phyloP scores from a whole-genome alignment of 2,797 vertebrate species.

The Lerista edwardsae region DNA sequence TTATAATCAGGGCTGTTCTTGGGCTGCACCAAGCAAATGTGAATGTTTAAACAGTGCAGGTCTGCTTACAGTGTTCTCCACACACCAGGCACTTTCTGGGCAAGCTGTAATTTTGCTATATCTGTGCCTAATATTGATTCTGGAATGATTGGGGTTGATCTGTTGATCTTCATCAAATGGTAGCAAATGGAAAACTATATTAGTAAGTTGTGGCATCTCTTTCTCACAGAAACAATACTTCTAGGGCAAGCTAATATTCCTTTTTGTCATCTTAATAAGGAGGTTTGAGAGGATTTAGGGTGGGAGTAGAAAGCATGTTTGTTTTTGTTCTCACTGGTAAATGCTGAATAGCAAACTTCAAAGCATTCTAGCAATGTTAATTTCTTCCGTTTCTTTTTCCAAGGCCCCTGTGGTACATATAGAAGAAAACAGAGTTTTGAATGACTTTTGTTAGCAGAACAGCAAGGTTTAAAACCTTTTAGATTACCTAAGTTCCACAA shows the following conservation, averaged over 20 bases:
- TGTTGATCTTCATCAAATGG: neutral
- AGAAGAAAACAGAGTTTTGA: neutral
- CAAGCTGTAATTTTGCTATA: neutral
- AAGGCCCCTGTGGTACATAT: neutral
- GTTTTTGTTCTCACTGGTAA: slow-evolving; percentile 20
- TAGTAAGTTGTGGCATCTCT: too few relatives aligned
- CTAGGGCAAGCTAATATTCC: neutral
- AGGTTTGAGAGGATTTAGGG: neutral
- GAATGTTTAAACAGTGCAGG: slow-evolving; percentile 1
- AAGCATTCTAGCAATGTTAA: slow-evolving; percentile 26
- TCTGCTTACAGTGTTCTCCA: neutral
- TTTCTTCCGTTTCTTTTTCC: neutral
- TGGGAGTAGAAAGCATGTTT: neutral
- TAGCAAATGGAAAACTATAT: neutral
- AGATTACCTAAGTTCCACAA: neutral
- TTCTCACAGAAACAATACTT: neutral
- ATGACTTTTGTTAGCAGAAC: neutral
- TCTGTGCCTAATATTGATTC: neutral
- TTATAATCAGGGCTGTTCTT: neutral
- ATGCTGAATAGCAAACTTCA: slow-evolving; percentile 13
- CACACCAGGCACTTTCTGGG: neutral
- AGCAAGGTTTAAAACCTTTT: neutral
- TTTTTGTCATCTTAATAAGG: neutral
- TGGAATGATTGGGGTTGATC: neutral
- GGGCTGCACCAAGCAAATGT: neutral